Evolutionary conservation across 2,797 vertebrate species (phyloP).

Genomic region (Perodicticus potto): DNA sequence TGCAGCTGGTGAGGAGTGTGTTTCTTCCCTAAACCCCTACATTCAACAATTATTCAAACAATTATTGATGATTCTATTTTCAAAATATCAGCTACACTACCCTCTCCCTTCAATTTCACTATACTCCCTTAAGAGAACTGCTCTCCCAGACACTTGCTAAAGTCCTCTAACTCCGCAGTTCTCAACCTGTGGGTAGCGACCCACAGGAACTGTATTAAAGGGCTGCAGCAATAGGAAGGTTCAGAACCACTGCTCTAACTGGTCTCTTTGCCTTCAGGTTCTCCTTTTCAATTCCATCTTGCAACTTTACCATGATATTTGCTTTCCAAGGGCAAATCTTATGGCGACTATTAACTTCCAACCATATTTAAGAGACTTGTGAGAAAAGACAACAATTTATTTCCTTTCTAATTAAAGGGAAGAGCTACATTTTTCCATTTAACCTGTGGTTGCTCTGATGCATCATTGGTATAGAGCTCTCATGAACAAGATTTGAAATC

Average conservation of each 20-base stretch:
- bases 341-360: neutral
- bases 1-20: neutral
- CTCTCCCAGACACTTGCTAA: neutral
- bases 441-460: neutral
- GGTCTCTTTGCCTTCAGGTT: neutral
- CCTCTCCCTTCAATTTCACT: neutral
- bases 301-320: neutral
- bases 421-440: neutral
- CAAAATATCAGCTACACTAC: neutral
- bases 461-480: neutral
- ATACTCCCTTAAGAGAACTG: neutral
- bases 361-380: conserved; percentile 44
- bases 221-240: too few species aligned
- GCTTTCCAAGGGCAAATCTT: neutral
- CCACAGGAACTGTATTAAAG: too few species aligned
- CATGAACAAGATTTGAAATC: neutral
- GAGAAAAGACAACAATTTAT: neutral
- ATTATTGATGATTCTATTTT: neutral
- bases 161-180: neutral
- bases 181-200: neutral
- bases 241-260: neutral
- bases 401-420: neutral
- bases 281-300: neutral
- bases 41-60: neutral
- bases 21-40: neutral